phyloP scores from a whole-genome alignment of 2,888 invertebrate species.

The Callosobruchus maculatus region DNA sequence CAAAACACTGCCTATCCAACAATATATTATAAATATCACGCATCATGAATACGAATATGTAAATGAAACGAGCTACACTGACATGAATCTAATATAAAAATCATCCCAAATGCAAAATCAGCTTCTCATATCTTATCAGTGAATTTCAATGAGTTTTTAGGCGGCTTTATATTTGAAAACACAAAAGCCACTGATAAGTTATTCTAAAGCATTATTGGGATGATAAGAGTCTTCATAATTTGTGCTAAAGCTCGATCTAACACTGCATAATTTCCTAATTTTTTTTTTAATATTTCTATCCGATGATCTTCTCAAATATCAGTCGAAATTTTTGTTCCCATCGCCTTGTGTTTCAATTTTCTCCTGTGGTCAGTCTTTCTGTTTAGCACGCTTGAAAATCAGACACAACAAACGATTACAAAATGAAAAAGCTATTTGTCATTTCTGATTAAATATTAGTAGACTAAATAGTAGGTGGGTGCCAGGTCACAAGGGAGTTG shows the following conservation, averaged over 20 bases:
- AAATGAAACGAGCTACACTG: neutral
- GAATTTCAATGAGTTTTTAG: neutral
- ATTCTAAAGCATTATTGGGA: neutral
- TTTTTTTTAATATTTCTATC: neutral
- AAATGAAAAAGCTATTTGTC: neutral
- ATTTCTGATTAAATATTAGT: too few relatives aligned
- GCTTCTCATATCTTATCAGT: neutral
- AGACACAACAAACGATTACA: neutral
- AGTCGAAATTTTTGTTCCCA: too few relatives aligned
- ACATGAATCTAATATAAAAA: neutral
- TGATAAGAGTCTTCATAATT: neutral
- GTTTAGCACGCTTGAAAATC: neutral
- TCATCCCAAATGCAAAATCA: neutral
- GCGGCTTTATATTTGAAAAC: neutral
- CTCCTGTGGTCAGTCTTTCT: neutral
- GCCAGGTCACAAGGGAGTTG: too few relatives aligned
- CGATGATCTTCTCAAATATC: neutral
- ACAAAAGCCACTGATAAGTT: neutral
- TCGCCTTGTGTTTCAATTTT: neutral
- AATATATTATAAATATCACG: constrained; percentile 27
- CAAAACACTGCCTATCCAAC: constrained; percentile 36
- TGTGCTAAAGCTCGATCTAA: neutral
- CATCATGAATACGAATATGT: constrained; percentile 8
- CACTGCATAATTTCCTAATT: neutral
- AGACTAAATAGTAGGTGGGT: too few relatives aligned